Conservation (phyloP, 2,888 invertebrate genomes). For the Drosophila diplacantha region DNA sequence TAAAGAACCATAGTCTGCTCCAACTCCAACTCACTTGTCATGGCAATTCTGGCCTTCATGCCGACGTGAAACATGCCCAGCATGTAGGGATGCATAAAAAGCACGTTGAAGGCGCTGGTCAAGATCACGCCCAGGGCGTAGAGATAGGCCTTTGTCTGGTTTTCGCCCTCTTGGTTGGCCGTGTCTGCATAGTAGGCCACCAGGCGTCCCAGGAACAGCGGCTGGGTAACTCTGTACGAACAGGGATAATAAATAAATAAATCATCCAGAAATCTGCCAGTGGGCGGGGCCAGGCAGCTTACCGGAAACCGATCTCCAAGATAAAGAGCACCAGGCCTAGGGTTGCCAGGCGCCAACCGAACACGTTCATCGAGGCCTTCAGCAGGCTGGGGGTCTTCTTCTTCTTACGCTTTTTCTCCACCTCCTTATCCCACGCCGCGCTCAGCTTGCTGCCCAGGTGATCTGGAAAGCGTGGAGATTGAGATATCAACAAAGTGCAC, state of each 20-base stretch:
- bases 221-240: constrained; percentile 81
- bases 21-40: constrained; percentile 61
- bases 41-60: constrained; percentile 83
- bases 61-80: constrained; percentile 84
- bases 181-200: constrained; percentile 80
- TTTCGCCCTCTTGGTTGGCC: constrained; percentile 47
- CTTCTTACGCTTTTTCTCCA: constrained; percentile 74
- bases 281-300: constrained; percentile 45
- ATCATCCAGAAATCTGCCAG: constrained; percentile 34
- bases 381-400: constrained; percentile 78
- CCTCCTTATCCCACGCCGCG: constrained; percentile 81
- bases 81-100: constrained; percentile 93
- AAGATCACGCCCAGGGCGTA: constrained; percentile 86
- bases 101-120: constrained; percentile 86
- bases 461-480: constrained; percentile 57
- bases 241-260: constrained; percentile 46
- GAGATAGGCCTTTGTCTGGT: constrained; percentile 81
- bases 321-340: constrained; percentile 81
- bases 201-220: constrained; percentile 82
- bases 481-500: constrained; percentile 33
- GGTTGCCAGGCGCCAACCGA: constrained; percentile 80
- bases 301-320: constrained; percentile 82
- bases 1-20: constrained; percentile 6
- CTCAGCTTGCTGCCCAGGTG: constrained; percentile 81
- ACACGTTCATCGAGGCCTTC: constrained; percentile 79